Conservation (phyloP, 2,113 vertebrate species). For the Smithornis capensis region DNA sequence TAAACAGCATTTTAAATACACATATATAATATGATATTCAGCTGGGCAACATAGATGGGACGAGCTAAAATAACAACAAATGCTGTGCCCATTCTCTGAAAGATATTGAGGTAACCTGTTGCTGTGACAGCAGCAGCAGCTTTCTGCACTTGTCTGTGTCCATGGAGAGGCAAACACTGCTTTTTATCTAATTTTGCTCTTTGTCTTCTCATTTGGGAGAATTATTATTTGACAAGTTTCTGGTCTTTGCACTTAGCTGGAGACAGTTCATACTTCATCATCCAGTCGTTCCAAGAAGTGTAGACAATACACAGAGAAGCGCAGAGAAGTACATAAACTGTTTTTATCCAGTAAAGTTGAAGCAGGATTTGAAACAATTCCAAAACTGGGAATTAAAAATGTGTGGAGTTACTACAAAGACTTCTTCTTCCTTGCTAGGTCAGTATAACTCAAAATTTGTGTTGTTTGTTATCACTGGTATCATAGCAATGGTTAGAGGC, state of each 20-base stretch:
- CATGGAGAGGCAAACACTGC: neutral
- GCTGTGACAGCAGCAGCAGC: neutral
- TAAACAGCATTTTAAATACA: neutral
- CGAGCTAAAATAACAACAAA: neutral
- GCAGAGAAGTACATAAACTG: accelerated
- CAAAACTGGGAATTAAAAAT: neutral
- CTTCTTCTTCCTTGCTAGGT: neutral
- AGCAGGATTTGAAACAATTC: neutral
- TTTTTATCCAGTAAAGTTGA: neutral
- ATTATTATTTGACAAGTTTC: neutral
- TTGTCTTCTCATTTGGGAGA: neutral
- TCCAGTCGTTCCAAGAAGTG: neutral
- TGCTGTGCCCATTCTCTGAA: neutral
- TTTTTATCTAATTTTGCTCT: neutral
- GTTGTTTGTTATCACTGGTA: neutral
- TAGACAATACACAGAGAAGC: neutral
- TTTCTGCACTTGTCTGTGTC: neutral
- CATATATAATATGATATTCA: neutral
- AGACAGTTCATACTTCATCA: neutral
- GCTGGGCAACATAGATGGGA: neutral
- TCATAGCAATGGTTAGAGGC: neutral
- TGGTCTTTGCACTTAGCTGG: neutral
- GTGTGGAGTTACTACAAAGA: neutral
- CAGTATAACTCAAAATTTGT: neutral
- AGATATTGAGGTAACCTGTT: neutral